These are phyloP conservation scores for Goniozus legneri DNA, from an alignment of 1,140 invertebrate genomes.

Conservation along the genomic window DNA sequence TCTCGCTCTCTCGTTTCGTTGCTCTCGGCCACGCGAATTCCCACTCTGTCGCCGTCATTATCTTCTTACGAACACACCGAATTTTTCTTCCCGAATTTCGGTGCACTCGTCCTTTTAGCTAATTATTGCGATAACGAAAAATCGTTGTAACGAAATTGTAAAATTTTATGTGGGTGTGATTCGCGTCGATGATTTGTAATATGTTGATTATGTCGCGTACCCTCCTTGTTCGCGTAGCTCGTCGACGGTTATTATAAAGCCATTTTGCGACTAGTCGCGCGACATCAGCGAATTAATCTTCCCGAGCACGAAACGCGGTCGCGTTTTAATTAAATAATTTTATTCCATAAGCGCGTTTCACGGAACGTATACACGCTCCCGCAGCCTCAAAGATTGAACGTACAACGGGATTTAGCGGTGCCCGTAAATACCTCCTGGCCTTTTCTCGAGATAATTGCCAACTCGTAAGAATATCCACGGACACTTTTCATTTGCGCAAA, in stretches of 20 bases:
- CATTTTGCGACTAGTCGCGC: no score
- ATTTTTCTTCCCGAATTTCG: not conserved
- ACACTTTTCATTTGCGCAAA: no score
- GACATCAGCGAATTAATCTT: no score
- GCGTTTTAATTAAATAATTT: conserved; percentile 10
- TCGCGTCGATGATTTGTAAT: no score
- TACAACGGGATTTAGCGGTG: conserved; percentile 2
- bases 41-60: conserved; percentile 7
- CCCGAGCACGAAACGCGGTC: not conserved
- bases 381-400: no score
- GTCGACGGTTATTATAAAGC: no score
- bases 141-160: no score
- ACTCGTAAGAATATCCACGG: not conserved
- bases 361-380: not conserved
- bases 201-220: no score
- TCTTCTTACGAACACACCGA: not conserved
- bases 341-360: not conserved
- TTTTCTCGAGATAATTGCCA: conserved; percentile 7
- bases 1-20: conserved; percentile 16
- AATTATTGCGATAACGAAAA: no score
- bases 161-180: no score
- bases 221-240: no score
- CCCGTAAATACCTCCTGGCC: not conserved
- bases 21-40: conserved; percentile 5
- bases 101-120: no score